Conservation (phyloP, 2,888 invertebrate genomes). For the Microctonus aethiopoides region DNA sequence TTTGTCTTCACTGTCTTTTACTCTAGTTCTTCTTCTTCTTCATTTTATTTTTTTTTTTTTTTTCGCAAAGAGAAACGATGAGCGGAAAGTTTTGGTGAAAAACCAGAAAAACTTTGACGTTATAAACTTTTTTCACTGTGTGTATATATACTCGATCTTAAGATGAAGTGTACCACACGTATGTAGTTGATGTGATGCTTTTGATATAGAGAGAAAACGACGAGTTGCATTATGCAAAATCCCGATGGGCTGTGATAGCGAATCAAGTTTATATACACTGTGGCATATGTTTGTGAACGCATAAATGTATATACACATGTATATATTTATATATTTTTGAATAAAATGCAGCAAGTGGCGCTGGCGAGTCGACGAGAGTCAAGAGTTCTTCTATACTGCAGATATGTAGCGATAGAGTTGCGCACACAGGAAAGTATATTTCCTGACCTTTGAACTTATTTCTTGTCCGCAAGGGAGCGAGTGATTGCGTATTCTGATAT, state of each 20-base stretch:
- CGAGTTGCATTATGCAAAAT: conserved; percentile 33
- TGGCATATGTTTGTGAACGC: background rate
- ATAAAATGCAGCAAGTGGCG: background rate
- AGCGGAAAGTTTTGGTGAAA: conserved; percentile 2
- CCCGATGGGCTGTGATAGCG: conserved; percentile 20
- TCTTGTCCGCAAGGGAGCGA: conserved; percentile 23
- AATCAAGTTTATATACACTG: conserved; percentile 21
- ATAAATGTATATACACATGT: background rate
- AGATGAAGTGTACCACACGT: conserved; percentile 12
- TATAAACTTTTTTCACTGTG: conserved; percentile 1
- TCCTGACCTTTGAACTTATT: conserved; percentile 30
- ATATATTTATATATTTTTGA: too few species aligned
- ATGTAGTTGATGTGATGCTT: background rate
- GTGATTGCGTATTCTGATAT: conserved; percentile 22
- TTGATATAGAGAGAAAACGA: conserved; percentile 3
- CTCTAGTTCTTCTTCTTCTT: too few species aligned
- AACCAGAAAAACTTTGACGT: conserved; percentile 23
- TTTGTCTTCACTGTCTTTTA: background rate
- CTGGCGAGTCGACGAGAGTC: conserved; percentile 3
- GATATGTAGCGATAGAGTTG: background rate
- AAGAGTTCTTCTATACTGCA: background rate
- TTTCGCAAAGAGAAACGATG: background rate
- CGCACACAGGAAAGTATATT: conserved; percentile 17
- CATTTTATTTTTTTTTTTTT: background rate
- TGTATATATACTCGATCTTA: conserved; percentile 9